Evolutionary conservation across 2,888 invertebrate genomes (phyloP), one percentile per base, ranked within the genome.

Genomic region (Campoplex nolae): DNA sequence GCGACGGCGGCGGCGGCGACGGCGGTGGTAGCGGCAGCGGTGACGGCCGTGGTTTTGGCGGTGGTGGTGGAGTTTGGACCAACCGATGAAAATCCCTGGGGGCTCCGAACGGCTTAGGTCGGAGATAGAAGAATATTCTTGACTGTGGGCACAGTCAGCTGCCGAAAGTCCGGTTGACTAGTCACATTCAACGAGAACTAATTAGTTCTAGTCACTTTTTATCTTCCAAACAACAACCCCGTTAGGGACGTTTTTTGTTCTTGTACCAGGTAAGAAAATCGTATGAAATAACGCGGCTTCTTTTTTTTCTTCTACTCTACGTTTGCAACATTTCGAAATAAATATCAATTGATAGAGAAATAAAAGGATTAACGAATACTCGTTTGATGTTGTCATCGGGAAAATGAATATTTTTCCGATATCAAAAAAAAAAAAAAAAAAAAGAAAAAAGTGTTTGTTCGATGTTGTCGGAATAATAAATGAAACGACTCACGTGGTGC

Each of bases 71-170:
- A 42, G 73, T 48, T 42, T 70, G 35, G 45, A 75, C 65, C 51
- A 58, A 54, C 74, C 80, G 73, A 62, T 77, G 74, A 84, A 81
- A 86, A 87, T 84, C 73, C 81, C 82, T 58, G 81, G 80, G 80
- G 74, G 65, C 68, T 67, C 2, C n/a, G 28, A 70, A 70, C 79
- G 79, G 78, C 35, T 68, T 73, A 51, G 86, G 35, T 81, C 89
- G 88, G 82, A 79, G 87, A 86, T 86, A 85, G 86, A 87, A 68
- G 81, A 86, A 85, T 84, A 81, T 81, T 88, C 89, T 87, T 88
- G 88, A 88, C 95, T 95, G 95, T 95, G 95, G 95, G 95, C 95
- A 96, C 96, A 96, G 97, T 97, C 96, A 95, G 95, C 95, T 95
- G 94, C 94, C 93, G 95, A 94, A 94, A 92, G 94, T 95, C 95